Base-by-base conservation (phyloP, 2,888 invertebrate species). In the Eilema caniola region DNA sequence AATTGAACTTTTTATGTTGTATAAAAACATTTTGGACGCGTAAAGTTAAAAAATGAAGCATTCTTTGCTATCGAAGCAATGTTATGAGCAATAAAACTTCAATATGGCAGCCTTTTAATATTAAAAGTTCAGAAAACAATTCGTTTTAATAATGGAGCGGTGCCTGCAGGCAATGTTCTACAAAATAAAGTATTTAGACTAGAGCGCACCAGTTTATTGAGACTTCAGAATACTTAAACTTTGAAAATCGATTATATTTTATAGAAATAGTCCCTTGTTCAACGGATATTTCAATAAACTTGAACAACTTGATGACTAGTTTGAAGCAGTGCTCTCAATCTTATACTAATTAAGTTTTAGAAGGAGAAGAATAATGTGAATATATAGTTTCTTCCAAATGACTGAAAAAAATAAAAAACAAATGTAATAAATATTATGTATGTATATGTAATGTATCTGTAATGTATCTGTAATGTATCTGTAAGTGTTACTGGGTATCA, bases 111-210 rank as follows among this genome's bases (percentile, higher is more conserved):
- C 84, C 82, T 88, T 87, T 90, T 88, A 90, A 92, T 91, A 91
- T 89, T 89, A 90, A 90, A 92, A 92, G 87, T 92, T 92, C 80
- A 86, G 88, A 91, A 91, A 92, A 92, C 92, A 92, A 91, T 92
- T 92, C 89, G 89, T 89, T 92, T 91, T 89, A 92, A 91, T 92
- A 92, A 92, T 90, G 90, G 89, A 86, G 89, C 88, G 89, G 86
- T 89, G 88, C 87, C 90, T 90, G 88, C 88, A 83, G 88, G 90
- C 88, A 84, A 79, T 84, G 85, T 83, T 84, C 85, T 87, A 87
- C 88, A 91, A 92, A 92, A 92, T 91, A 92, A 92, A 92, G 89
- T 91, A 91, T 91, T 92, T 88, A 86, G 88, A 90, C 84, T 89
- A 83, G 80, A 86, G 83, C 85, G 84, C 80, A 85, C 91, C 87